Evolutionary conservation across 2,113 vertebrate species (phyloP).

Genomic region (Tachysurus vachellii): DNA sequence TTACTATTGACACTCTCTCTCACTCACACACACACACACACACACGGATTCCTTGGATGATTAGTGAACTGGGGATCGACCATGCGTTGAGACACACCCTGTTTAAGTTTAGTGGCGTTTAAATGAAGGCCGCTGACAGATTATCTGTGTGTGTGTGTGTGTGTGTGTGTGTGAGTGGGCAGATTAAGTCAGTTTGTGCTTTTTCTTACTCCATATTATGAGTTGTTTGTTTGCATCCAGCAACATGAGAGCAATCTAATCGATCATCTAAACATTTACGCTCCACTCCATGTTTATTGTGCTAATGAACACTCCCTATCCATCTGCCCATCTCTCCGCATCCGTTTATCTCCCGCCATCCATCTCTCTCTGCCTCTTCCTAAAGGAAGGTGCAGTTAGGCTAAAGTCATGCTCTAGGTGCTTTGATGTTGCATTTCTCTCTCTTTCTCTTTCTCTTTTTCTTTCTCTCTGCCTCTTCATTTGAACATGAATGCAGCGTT

Average conservation of each 20-base stretch:
- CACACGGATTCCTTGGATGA: constrained; percentile 70
- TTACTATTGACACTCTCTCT: constrained; percentile 43
- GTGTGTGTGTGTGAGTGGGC: not conserved
- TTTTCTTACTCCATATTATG: no score
- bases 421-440: constrained; percentile 57
- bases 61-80: constrained; percentile 66
- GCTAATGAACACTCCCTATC: constrained; percentile 43
- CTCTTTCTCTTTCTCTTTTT: constrained; percentile 63
- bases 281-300: constrained; percentile 27
- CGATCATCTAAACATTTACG: not conserved
- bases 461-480: constrained; percentile 62
- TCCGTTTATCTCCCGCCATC: constrained; percentile 41
- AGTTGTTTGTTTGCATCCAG: not conserved
- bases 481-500: constrained; percentile 74
- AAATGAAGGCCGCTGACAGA: constrained; percentile 15
- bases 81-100: constrained; percentile 52
- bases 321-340: constrained; percentile 30
- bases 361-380: constrained; percentile 45
- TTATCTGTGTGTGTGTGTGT: not conserved
- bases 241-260: not conserved
- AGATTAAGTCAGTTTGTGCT: constrained; percentile 2
- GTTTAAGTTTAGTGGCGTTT: constrained; percentile 40
- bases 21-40: constrained; percentile 35
- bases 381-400: constrained; percentile 54
- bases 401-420: constrained; percentile 28